Evolutionary conservation across 2,888 invertebrate genomes (phyloP).

Genomic region (Lysandra coridon): DNA sequence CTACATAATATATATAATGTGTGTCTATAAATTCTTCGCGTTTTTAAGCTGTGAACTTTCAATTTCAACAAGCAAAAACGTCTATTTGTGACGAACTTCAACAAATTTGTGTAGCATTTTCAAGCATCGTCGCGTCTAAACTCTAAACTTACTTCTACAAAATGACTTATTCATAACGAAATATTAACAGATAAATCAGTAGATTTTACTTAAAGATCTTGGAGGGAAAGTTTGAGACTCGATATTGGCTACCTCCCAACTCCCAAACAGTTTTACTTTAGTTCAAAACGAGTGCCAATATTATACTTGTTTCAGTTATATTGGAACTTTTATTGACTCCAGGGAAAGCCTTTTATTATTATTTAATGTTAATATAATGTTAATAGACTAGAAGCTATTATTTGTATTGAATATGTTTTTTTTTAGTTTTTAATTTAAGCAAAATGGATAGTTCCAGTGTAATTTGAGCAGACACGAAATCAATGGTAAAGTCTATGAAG

Average conservation of each 20-base stretch:
- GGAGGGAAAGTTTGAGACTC: conserved; percentile 68
- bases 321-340: conserved; percentile 22
- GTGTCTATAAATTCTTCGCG: no score
- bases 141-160: neutral
- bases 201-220: conserved; percentile 54
- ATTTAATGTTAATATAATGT: neutral
- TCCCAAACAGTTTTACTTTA: conserved; percentile 49
- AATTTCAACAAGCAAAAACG: no score
- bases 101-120: no score
- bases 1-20: no score
- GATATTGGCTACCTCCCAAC: conserved; percentile 72
- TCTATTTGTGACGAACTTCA: no score
- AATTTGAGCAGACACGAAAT: no score
- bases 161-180: conserved; percentile 41
- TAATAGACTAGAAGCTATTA: neutral
- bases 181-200: conserved; percentile 62
- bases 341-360: neutral
- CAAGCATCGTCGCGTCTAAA: no score
- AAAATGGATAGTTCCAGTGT: no score
- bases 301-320: conserved; percentile 35
- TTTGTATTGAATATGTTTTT: no score
- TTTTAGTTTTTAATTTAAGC: no score
- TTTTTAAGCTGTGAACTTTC: no score
- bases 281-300: conserved; percentile 46
- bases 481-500: no score